Conservation (phyloP, 2,797 vertebrate genomes). For the Gymnoscopelus microlampas region DNA sequence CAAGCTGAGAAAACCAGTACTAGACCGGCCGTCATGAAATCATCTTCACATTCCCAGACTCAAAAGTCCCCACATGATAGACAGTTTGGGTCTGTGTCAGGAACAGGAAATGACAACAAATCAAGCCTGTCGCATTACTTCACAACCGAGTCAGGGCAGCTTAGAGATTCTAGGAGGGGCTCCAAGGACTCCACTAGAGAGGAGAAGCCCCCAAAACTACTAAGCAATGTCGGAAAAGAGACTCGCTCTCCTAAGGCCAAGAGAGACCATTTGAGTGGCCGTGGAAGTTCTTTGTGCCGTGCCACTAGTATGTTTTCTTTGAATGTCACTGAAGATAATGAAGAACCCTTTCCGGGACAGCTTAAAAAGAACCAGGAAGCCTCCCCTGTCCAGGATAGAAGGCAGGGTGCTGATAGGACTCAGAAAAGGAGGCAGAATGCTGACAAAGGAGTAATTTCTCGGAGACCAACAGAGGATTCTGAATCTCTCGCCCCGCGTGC, state of each 20-base stretch:
- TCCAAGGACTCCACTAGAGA: slow-evolving; percentile 60
- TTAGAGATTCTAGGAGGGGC: slow-evolving; percentile 43
- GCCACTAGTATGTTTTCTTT: slow-evolving; percentile 77
- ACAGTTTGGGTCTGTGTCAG: slow-evolving; percentile 33
- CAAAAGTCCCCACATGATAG: slow-evolving; percentile 56
- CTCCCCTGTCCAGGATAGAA: slow-evolving; percentile 65
- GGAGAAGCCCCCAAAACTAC: slow-evolving; percentile 49
- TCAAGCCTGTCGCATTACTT: slow-evolving; percentile 36
- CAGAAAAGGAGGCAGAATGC: slow-evolving; percentile 36
- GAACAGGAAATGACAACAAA: slow-evolving; percentile 50
- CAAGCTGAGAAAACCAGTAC: slow-evolving; percentile 53
- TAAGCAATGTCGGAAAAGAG: slow-evolving; percentile 56
- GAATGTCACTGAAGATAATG: slow-evolving; percentile 51
- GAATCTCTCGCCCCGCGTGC: slow-evolving; percentile 67
- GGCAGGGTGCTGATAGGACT: slow-evolving; percentile 41
- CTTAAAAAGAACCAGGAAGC: slow-evolving; percentile 48
- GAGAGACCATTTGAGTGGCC: slow-evolving; percentile 64
- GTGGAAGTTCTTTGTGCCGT: slow-evolving; percentile 63
- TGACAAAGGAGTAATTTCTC: slow-evolving; percentile 27
- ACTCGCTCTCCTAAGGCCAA: slow-evolving; percentile 51
- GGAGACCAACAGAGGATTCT: slow-evolving; percentile 56
- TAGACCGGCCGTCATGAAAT: slow-evolving; percentile 35
- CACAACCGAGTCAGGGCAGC: slow-evolving; percentile 42
- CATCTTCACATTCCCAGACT: slow-evolving; percentile 41
- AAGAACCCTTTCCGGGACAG: slow-evolving; percentile 25